Conservation (phyloP, 2,797 vertebrate genomes). For the Alosa sapidissima region DNA sequence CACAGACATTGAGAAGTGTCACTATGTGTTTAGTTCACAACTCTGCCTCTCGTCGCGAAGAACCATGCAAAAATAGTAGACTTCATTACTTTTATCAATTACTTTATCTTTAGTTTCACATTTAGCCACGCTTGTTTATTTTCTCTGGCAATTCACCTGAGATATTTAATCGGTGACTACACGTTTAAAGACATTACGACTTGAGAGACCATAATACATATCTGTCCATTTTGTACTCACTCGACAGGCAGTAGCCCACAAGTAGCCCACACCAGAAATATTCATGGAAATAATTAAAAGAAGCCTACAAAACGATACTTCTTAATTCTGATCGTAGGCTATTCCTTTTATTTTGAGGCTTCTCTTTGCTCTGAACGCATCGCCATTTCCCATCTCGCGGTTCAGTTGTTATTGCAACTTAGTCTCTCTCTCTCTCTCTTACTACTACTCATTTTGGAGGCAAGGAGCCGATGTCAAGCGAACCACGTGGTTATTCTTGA, state of each 20-base stretch:
- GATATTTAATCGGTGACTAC: not conserved
- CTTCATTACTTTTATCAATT: not conserved
- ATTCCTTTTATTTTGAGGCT: slow-evolving; percentile 11
- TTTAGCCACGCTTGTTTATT: not conserved
- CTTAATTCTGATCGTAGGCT: not conserved
- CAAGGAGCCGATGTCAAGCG: slow-evolving; percentile 14
- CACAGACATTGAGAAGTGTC: not conserved
- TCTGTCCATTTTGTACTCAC: slow-evolving; percentile 20
- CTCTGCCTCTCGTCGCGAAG: not conserved
- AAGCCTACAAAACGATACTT: not conserved
- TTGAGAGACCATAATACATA: not conserved
- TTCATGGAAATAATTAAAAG: not conserved
- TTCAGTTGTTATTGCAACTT: not conserved
- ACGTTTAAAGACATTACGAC: not conserved
- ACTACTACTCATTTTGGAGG: slow-evolving; percentile 23
- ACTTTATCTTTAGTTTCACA: not conserved
- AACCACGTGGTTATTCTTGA: slow-evolving; percentile 41
- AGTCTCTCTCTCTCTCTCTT: slow-evolving; percentile 1
- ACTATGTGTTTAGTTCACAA: not conserved
- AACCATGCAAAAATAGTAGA: not conserved
- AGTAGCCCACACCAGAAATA: not conserved
- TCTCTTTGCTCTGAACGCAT: not conserved
- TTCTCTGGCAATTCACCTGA: not conserved
- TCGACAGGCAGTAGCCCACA: not conserved
- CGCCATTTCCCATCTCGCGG: slow-evolving; percentile 1